phyloP scores from a whole-genome alignment of 2,888 invertebrate species.

The Junonia oenone region DNA sequence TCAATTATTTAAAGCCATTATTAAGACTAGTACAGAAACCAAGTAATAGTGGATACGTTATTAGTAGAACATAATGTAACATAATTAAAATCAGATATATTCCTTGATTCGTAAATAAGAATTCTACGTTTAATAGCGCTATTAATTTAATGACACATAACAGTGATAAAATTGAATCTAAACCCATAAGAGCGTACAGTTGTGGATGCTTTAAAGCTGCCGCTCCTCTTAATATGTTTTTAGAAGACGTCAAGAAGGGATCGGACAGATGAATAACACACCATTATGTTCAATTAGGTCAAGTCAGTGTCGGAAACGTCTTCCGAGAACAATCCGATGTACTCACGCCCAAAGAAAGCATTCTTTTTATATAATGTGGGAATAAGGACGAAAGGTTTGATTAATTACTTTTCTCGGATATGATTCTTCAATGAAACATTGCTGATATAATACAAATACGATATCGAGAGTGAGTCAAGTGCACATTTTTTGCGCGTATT shows the following conservation, averaged over 20 bases:
- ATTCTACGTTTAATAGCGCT: slow-evolving; percentile 48
- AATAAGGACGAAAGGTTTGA: slow-evolving; percentile 46
- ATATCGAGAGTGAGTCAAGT: background rate
- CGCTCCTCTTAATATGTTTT: slow-evolving; percentile 53
- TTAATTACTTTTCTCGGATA: background rate
- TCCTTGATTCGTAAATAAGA: slow-evolving; percentile 34
- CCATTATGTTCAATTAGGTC: slow-evolving; percentile 79
- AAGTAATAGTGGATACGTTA: too few relatives aligned
- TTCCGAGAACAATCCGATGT: slow-evolving; percentile 70
- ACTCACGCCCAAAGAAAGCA: slow-evolving; percentile 72
- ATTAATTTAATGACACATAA: slow-evolving; percentile 61
- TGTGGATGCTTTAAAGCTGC: slow-evolving; percentile 33
- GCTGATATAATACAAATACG: too few relatives aligned
- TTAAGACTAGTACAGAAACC: too few relatives aligned
- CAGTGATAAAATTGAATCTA: slow-evolving; percentile 52
- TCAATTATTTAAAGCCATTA: background rate
- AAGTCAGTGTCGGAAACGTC: slow-evolving; percentile 64
- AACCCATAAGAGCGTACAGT: slow-evolving; percentile 32
- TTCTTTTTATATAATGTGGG: slow-evolving; percentile 68
- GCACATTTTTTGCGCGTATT: background rate
- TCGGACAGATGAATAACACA: slow-evolving; percentile 61
- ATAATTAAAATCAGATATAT: background rate
- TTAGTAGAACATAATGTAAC: too few relatives aligned
- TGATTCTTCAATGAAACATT: too few relatives aligned
- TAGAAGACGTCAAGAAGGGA: slow-evolving; percentile 57